These are phyloP conservation scores for Oreochromis mossambicus DNA, from an alignment of 2,797 vertebrate genomes.

Conservation along the genomic window DNA sequence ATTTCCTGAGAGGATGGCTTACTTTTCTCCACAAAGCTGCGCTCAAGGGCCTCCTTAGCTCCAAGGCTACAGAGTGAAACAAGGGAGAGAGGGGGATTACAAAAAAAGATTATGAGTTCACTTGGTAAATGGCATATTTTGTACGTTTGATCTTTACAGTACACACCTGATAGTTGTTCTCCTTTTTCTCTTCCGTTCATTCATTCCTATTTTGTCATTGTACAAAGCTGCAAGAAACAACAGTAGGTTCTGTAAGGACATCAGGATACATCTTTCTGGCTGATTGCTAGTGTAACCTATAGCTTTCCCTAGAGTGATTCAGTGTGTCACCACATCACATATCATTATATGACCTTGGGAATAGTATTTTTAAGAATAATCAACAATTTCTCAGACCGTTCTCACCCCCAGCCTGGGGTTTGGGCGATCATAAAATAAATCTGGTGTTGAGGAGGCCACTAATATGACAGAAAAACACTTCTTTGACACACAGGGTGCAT, in stretches of 20 bases:
- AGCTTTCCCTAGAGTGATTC: background rate
- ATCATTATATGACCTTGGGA: background rate
- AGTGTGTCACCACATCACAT: background rate
- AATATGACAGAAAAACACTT: background rate
- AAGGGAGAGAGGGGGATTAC: background rate
- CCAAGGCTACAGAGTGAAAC: conserved; percentile 78
- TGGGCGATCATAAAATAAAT: background rate
- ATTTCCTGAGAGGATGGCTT: conserved; percentile 98
- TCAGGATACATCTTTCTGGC: background rate
- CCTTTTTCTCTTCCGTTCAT: conserved; percentile 94
- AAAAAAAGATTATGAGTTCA: background rate
- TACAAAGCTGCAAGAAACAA: conserved; percentile 82
- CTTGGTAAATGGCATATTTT: background rate
- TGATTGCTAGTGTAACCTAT: background rate
- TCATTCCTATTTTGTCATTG: conserved; percentile 93
- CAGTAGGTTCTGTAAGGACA: background rate
- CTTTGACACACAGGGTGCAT: background rate
- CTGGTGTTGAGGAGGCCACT: background rate
- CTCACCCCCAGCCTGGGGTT: background rate
- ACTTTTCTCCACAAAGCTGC: conserved; percentile 92
- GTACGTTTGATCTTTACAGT: background rate
- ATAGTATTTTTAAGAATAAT: background rate
- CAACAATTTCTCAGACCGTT: background rate
- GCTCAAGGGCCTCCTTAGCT: conserved; percentile 94
- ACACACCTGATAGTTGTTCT: conserved; percentile 96